Base-by-base conservation (phyloP, 2,113 vertebrate genomes). In the Edolisoma coerulescens region DNA sequence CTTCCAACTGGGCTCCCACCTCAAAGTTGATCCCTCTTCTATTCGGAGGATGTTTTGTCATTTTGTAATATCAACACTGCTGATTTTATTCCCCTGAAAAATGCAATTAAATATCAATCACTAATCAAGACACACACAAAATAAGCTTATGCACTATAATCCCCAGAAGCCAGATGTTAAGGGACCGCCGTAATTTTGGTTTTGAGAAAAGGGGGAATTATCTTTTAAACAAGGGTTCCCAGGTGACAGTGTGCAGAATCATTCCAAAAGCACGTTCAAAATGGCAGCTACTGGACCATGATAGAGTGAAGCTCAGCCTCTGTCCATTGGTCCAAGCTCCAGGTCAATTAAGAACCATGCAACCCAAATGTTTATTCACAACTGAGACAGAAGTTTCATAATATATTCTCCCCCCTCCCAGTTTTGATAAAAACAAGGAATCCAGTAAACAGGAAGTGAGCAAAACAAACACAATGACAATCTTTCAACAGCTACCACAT, bases 31-130 rank as follows among this genome's bases (percentile, higher is more conserved):
- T 99, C 95, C 99, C 99, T 97, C 98, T 98, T 97, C 99, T 98
- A 97, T 99, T 98, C 73, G 99, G 99, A 95, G 99, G 99, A 95
- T 99, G 99, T 98, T 99, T 99, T 98, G 98, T 99, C 99, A 99
- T 99, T 98, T 98, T 98, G 98, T 98, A 97, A 98, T 97, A 98
- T 96, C 98, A 98, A 97, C 95, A 79, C 96, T 96, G 97, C 96
- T 98, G 97, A 97, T 97, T 98, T 98, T 98, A 97, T 97, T 98
- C 95, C 98, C 98, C 98, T 98, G 98, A 98, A 98, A 98, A 98
- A 98, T 97, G 95, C 98, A 98, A 98, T 98, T 98, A 97, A 95
- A 97, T 96, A 97, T 95, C 87, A 97, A 97, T 97, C 95, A 97
- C 97, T 95, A 96, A 96, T 96, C 86, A 97, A 94, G 88, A 95